Conservation (phyloP, 2,888 invertebrate species). For the Eulithis prunata region DNA sequence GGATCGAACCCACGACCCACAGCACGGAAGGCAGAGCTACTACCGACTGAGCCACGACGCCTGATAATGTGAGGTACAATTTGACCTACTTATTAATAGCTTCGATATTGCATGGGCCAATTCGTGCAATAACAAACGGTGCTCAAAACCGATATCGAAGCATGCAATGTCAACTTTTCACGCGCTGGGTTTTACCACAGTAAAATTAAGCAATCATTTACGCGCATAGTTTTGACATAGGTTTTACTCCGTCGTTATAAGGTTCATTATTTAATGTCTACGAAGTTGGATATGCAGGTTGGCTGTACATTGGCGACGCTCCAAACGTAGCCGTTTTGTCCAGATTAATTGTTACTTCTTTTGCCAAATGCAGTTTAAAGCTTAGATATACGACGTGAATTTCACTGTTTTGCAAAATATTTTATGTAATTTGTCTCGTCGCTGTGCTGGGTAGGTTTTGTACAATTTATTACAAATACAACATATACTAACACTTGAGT, state of each 20-base stretch:
- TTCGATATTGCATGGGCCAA: too few relatives aligned
- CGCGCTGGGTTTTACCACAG: background rate
- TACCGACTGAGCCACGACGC: too few relatives aligned
- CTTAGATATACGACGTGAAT: conserved; percentile 58
- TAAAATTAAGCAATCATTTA: conserved; percentile 1
- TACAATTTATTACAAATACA: background rate
- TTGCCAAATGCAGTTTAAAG: conserved; percentile 70
- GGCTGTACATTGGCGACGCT: conserved; percentile 58
- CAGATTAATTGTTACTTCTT: conserved; percentile 76
- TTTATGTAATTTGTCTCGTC: conserved; percentile 47
- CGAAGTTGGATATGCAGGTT: conserved; percentile 16
- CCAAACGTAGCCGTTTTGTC: conserved; percentile 64
- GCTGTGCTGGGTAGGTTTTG: background rate
- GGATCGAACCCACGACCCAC: too few relatives aligned
- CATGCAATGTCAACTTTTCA: conserved; percentile 46
- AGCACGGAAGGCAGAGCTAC: too few relatives aligned
- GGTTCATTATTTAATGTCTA: background rate
- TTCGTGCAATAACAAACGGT: background rate
- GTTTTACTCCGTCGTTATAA: background rate
- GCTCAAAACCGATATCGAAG: conserved; percentile 36
- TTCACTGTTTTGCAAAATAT: conserved; percentile 55
- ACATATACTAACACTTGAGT: too few relatives aligned
- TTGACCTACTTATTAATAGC: too few relatives aligned
- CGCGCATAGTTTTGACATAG: background rate
- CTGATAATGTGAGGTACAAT: too few relatives aligned